Evolutionary conservation across 2,888 invertebrate genomes (phyloP).

Genomic region (Dorcus hopei): DNA sequence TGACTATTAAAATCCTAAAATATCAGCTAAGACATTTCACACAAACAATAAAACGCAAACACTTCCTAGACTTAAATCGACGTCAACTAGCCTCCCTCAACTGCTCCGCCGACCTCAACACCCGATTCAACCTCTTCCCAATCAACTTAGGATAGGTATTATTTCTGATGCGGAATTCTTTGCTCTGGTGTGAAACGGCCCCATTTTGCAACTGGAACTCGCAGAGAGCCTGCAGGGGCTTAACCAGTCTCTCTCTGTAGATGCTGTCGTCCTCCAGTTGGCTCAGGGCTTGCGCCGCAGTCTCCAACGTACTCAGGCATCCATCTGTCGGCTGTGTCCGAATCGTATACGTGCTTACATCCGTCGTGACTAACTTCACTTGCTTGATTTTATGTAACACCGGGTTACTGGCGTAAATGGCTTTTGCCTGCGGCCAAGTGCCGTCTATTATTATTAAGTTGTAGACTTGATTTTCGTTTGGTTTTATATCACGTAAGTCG

Average conservation of each 20-base stretch:
- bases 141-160: constrained; percentile 76
- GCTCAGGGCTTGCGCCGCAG: constrained; percentile 75
- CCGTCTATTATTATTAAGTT: constrained; percentile 87
- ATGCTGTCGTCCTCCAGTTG: constrained; percentile 68
- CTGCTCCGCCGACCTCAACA: constrained; percentile 47
- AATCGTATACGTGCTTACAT: constrained; percentile 83
- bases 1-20: no score
- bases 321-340: constrained; percentile 91
- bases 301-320: constrained; percentile 87
- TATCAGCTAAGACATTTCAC: no score
- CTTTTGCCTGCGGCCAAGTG: constrained; percentile 94
- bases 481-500: constrained; percentile 55
- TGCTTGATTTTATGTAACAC: constrained; percentile 71
- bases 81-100: constrained; percentile 10
- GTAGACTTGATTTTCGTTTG: constrained; percentile 51
- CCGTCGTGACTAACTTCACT: constrained; percentile 72
- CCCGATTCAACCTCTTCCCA: constrained; percentile 69
- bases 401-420: constrained; percentile 81
- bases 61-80: not conserved
- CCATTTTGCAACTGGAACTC: constrained; percentile 86
- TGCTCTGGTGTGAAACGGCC: constrained; percentile 90
- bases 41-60: not conserved
- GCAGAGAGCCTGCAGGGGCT: constrained; percentile 80
- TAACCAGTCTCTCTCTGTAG: constrained; percentile 65
- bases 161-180: constrained; percentile 80